Percentiles rank a stretch among this genome's conserved stretches.
phyloP scores from a whole-genome alignment of 2,113 vertebrate species.

The Chinchilla lanigera region DNA sequence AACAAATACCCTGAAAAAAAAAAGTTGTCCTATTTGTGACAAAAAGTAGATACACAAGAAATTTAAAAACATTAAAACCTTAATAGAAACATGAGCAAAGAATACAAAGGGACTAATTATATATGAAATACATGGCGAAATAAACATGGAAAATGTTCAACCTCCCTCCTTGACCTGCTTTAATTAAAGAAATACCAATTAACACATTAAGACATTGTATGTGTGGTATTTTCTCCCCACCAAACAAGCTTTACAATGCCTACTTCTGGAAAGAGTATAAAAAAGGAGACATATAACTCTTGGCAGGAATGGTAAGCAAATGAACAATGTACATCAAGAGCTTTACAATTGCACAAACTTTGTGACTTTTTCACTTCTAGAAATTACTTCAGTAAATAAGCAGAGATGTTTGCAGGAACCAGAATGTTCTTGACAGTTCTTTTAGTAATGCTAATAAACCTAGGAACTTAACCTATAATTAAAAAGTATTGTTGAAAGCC shows the following conservation, averaged over 20 bases:
- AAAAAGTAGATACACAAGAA: constrained; percentile 59
- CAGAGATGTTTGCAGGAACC: constrained; percentile 54
- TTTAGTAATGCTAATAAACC: constrained; percentile 62
- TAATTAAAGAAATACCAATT: constrained; percentile 76
- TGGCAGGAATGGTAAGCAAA: constrained; percentile 34
- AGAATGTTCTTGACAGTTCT: neutral
- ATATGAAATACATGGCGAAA: constrained; percentile 64
- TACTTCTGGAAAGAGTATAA: constrained; percentile 20
- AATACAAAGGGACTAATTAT: constrained; percentile 60
- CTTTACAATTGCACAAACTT: constrained; percentile 37
- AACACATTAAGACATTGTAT: constrained; percentile 63
- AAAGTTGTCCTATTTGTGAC: neutral
- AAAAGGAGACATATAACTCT: neutral
- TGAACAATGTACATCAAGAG: constrained; percentile 30
- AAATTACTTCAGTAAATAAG: constrained; percentile 62
- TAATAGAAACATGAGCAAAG: constrained; percentile 45
- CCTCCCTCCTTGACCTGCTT: constrained; percentile 60
- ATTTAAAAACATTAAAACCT: constrained; percentile 57
- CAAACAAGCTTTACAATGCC: constrained; percentile 54
- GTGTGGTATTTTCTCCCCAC: neutral
- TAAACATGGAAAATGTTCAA: constrained; percentile 67
- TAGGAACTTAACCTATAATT: constrained; percentile 52
- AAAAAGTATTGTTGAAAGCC: constrained; percentile 3
- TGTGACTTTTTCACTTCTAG: constrained; percentile 36
- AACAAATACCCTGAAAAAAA: constrained; percentile 37